Percentiles rank a stretch among this genome's conserved stretches.
Evolutionary conservation across 2,888 invertebrate species (phyloP).

Genomic region (Globia sparganii): DNA sequence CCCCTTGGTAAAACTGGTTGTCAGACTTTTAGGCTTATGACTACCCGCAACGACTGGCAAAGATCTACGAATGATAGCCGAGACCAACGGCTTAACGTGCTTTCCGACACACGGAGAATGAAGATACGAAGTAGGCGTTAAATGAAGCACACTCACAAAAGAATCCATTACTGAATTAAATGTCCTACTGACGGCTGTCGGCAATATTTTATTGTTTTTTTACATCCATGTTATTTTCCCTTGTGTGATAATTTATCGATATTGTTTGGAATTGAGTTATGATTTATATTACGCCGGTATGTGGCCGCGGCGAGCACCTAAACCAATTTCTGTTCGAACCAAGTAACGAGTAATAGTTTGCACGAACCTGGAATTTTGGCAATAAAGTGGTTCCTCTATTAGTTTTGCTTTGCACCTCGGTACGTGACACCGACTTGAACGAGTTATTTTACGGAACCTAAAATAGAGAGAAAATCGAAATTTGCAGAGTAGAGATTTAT

Average conservation of each 20-base stretch:
- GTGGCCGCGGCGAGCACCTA: slow-evolving; percentile 62
- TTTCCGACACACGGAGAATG: background rate
- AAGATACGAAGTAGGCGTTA: background rate
- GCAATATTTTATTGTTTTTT: slow-evolving; percentile 66
- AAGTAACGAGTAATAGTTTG: slow-evolving; percentile 49
- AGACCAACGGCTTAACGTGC: too few relatives aligned
- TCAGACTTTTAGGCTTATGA: background rate
- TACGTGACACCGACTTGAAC: slow-evolving; percentile 25
- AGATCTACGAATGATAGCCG: too few relatives aligned
- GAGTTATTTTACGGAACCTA: slow-evolving; percentile 18
- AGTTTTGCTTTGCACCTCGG: slow-evolving; percentile 36
- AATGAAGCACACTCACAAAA: slow-evolving; percentile 2
- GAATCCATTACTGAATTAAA: slow-evolving; percentile 36
- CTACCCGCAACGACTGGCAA: background rate
- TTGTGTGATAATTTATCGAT: slow-evolving; percentile 77
- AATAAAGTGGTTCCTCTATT: slow-evolving; percentile 48
- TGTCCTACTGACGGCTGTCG: slow-evolving; percentile 18
- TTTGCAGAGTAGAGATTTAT: slow-evolving; percentile 46
- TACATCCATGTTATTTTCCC: slow-evolving; percentile 73
- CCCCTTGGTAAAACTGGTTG: background rate
- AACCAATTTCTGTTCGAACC: slow-evolving; percentile 70
- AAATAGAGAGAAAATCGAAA: slow-evolving; percentile 33
- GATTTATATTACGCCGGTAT: slow-evolving; percentile 77
- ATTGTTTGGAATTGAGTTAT: slow-evolving; percentile 76
- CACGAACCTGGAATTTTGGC: slow-evolving; percentile 33